phyloP scores from a whole-genome alignment of 2,113 vertebrate species.

The Scytalopus superciliaris region DNA sequence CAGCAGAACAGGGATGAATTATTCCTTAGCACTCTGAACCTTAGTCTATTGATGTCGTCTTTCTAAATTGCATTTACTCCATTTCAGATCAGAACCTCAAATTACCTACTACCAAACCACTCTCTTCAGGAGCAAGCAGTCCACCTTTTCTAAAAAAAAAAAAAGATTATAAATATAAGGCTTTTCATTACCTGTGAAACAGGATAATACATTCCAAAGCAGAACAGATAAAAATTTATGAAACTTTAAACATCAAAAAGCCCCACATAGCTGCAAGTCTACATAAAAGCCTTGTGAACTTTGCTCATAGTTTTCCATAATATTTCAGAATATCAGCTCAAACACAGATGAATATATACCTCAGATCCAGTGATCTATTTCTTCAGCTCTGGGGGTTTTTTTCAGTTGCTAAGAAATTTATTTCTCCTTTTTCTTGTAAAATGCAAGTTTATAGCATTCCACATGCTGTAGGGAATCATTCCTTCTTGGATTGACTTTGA shows the following conservation, averaged over 20 bases:
- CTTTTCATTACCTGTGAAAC: background rate
- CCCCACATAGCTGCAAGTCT: background rate
- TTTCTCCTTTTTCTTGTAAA: slow-evolving; percentile 56
- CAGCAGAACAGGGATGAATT: background rate
- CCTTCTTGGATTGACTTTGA: slow-evolving; percentile 65
- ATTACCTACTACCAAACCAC: background rate
- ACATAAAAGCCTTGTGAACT: background rate
- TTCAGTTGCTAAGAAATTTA: slow-evolving; percentile 24
- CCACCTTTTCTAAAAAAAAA: background rate
- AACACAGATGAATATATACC: background rate
- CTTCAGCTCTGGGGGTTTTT: background rate
- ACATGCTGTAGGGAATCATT: slow-evolving; percentile 36
- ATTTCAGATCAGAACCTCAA: background rate
- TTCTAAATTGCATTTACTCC: background rate
- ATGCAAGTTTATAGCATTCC: slow-evolving; percentile 35
- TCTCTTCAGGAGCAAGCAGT: background rate
- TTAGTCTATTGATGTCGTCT: background rate
- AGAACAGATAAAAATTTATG: background rate
- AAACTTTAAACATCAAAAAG: background rate
- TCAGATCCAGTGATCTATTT: background rate
- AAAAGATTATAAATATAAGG: background rate
- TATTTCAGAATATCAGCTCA: background rate
- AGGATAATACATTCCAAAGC: background rate
- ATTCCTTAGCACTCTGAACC: background rate
- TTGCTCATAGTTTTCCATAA: background rate